A percentile compares a stretch with the other conserved stretches of the same genome.
These are phyloP conservation scores for Rotaria magnacalcarata DNA, from an alignment of 2,888 invertebrate species.

Conservation along the genomic window DNA sequence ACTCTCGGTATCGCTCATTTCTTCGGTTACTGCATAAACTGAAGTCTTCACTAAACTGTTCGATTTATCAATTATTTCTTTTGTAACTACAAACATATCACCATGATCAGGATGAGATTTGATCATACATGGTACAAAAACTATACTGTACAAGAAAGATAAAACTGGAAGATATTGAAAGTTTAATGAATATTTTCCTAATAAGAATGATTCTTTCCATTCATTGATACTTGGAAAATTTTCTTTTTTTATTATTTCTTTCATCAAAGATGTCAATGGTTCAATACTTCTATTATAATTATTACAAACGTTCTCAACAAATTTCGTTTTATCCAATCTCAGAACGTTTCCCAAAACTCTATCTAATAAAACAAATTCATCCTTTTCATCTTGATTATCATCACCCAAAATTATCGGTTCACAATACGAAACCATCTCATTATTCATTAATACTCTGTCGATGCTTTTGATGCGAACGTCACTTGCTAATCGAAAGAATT, in stretches of 20 bases:
- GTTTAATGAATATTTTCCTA: background rate
- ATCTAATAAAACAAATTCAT: background rate
- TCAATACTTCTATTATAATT: background rate
- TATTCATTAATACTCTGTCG: background rate
- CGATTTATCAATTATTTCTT: background rate
- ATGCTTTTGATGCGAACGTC: background rate
- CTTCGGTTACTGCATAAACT: background rate
- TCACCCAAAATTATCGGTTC: background rate
- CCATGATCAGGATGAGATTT: background rate
- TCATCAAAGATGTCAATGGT: background rate
- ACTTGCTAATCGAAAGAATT: background rate
- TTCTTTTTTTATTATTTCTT: background rate
- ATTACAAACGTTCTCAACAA: background rate
- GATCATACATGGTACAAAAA: background rate
- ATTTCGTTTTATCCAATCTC: background rate
- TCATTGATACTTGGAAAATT: background rate
- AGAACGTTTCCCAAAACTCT: background rate
- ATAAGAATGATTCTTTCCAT: background rate
- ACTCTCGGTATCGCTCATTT: background rate
- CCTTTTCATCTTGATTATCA: background rate
- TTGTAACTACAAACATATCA: background rate
- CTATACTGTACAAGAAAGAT: background rate
- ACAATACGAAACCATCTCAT: background rate
- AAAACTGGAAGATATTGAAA: background rate
- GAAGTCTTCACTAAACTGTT: background rate